phyloP scores from a whole-genome alignment of 2,113 vertebrate species.

The Pseudorectes ferrugineus region DNA sequence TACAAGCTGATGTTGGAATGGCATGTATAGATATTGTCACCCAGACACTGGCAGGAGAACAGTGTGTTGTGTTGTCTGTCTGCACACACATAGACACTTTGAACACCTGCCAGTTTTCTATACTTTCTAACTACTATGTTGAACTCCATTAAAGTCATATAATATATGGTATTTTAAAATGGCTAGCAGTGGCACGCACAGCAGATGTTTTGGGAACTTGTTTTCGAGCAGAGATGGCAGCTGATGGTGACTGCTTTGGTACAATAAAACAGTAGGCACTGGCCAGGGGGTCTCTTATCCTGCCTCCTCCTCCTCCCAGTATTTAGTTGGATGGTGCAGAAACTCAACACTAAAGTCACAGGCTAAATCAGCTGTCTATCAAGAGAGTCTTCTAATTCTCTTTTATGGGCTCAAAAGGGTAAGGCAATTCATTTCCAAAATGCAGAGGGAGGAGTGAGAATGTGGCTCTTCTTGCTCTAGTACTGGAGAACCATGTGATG shows the following conservation, averaged over 20 bases:
- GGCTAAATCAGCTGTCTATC: neutral
- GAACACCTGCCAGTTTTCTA: neutral
- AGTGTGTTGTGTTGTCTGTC: neutral
- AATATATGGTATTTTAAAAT: neutral
- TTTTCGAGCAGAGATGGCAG: neutral
- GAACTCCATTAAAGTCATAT: neutral
- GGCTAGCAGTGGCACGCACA: neutral
- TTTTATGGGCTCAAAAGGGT: neutral
- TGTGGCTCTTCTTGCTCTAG: neutral
- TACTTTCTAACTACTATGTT: neutral
- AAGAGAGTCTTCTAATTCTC: neutral
- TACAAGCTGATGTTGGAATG: neutral
- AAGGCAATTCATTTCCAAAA: neutral
- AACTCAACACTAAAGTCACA: neutral
- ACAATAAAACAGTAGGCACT: neutral
- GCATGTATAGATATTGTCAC: neutral
- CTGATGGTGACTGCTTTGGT: neutral
- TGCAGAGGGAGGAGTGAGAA: neutral
- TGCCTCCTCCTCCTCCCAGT: neutral
- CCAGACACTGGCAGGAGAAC: neutral
- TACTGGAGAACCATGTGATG: neutral
- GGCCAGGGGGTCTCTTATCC: neutral
- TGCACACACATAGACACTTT: neutral
- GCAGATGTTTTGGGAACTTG: neutral
- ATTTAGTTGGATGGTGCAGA: neutral